phyloP scores from a whole-genome alignment of 1,140 invertebrate species.

The Homalodisca vitripennis region DNA sequence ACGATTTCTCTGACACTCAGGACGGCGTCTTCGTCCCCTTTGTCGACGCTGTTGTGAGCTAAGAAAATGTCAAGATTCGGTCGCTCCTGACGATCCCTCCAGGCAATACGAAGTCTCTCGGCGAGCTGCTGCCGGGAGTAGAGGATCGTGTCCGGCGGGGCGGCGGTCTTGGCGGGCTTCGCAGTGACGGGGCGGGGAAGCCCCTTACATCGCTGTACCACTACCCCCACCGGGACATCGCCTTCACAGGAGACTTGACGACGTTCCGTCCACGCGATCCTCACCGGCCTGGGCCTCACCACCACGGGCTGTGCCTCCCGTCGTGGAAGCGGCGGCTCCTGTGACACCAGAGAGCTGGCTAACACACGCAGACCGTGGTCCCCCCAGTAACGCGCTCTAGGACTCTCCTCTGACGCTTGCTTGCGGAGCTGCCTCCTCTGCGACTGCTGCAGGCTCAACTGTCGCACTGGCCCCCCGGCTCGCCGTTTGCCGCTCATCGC shows the following conservation, averaged over 20 bases:
- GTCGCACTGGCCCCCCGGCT: conserved; percentile 20
- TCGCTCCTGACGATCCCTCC: conserved; percentile 53
- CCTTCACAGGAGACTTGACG: neutral
- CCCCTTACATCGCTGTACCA: conserved; percentile 45
- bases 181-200: conserved; percentile 39
- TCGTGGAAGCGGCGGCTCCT: neutral
- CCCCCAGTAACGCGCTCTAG: neutral
- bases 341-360: conserved; percentile 1
- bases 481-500: conserved; percentile 21
- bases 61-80: conserved; percentile 57
- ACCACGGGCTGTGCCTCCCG: neutral
- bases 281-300: conserved; percentile 12
- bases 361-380: conserved; percentile 12
- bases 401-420: neutral
- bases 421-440: neutral
- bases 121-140: conserved; percentile 55
- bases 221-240: conserved; percentile 32
- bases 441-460: conserved; percentile 21
- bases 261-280: conserved; percentile 20
- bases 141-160: conserved; percentile 49
- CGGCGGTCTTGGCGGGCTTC: conserved; percentile 35
- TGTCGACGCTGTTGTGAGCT: conserved; percentile 44
- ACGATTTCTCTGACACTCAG: conserved; percentile 6
- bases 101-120: conserved; percentile 52
- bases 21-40: neutral